Conservation (phyloP, 2,113 vertebrate genomes). For the Vidua macroura region DNA sequence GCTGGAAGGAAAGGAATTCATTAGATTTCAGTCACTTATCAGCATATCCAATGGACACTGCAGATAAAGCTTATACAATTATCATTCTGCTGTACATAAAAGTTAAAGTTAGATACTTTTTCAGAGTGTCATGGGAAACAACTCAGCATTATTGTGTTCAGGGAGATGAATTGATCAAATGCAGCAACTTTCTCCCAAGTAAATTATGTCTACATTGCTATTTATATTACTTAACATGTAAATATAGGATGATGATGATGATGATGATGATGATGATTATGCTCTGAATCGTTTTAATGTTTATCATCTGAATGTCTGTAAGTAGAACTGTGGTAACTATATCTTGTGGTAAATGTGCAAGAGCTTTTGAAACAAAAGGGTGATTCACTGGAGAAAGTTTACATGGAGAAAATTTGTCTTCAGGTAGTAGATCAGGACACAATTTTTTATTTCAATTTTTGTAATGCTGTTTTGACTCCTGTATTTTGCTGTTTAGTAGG, state of each 20-base stretch:
- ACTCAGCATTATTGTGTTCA: neutral
- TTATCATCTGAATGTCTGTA: neutral
- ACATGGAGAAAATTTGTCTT: neutral
- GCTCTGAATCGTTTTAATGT: neutral
- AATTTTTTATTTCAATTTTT: neutral
- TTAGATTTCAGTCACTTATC: neutral
- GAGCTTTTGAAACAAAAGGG: neutral
- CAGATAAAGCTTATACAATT: neutral
- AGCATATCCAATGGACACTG: neutral
- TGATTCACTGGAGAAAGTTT: neutral
- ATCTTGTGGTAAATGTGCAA: neutral
- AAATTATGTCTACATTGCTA: neutral
- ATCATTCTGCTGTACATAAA: neutral
- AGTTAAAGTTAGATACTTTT: neutral
- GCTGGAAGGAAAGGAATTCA: constrained; percentile 5
- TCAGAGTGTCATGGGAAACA: neutral
- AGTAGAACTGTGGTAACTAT: neutral
- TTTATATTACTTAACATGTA: neutral
- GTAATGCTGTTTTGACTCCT: neutral
- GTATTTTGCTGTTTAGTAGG: neutral
- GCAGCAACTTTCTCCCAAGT: neutral
- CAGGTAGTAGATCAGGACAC: neutral
- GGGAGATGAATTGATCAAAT: neutral
- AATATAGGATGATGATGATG: neutral
- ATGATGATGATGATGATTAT: neutral